Conservation (phyloP, 1,140 invertebrate genomes). For the Aphaenogaster rudis region DNA sequence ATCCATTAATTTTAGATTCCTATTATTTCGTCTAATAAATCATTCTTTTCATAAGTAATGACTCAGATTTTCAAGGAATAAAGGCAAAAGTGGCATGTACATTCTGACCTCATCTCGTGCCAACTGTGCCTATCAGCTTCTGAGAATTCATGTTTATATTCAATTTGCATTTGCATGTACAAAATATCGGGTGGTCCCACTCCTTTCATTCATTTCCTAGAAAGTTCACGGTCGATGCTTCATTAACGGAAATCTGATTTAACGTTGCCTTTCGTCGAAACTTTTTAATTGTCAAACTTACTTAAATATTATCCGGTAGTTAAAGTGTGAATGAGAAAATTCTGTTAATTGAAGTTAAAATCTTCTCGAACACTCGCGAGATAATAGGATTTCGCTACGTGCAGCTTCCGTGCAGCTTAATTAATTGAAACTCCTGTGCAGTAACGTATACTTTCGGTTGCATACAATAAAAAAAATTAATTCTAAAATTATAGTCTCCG, state of each 20-base stretch:
- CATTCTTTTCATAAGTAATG: neutral
- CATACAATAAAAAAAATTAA: neutral
- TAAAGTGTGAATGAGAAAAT: conserved; percentile 11
- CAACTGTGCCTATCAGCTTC: neutral
- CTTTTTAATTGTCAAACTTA: conserved; percentile 23
- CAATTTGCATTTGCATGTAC: neutral
- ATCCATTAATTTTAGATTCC: conserved; percentile 1
- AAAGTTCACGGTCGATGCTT: neutral
- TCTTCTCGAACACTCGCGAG: too few relatives aligned
- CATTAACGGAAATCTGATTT: neutral
- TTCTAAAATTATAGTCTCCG: neutral
- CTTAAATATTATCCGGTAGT: neutral
- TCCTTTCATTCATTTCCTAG: neutral
- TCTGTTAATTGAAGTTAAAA: conserved; percentile 3
- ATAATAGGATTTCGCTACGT: neutral
- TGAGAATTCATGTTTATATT: neutral
- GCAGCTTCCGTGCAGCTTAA: neutral
- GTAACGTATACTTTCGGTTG: neutral
- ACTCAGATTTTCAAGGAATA: neutral
- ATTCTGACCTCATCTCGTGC: neutral
- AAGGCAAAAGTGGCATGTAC: neutral
- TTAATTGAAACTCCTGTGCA: neutral
- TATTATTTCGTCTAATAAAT: neutral
- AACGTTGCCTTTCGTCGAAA: neutral
- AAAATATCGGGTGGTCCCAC: neutral